Percentiles rank a stretch among this genome's conserved stretches.
Conservation (phyloP, 2,113 vertebrate genomes). For the Oxygymnocypris stewartii region DNA sequence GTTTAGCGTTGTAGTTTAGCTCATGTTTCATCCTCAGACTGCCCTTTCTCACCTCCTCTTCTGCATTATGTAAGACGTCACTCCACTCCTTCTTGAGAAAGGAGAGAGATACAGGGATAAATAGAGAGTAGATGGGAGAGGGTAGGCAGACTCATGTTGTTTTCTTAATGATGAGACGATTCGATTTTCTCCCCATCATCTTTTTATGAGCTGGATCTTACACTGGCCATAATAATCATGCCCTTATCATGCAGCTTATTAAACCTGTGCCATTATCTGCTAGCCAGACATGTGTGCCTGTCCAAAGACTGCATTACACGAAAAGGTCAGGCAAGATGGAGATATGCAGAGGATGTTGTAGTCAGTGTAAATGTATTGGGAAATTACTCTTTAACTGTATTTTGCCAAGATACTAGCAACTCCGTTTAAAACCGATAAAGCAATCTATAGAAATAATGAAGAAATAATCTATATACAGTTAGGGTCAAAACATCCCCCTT, state of each 20-base stretch:
- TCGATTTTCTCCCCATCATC: constrained; percentile 49
- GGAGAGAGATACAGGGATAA: not conserved
- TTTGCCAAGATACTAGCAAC: constrained; percentile 8
- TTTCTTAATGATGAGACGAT: constrained; percentile 6
- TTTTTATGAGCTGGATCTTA: constrained; percentile 56
- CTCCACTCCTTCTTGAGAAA: constrained; percentile 40
- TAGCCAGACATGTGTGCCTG: constrained; percentile 41
- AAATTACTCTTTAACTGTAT: not conserved
- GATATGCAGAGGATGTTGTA: not conserved
- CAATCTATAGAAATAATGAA: not conserved
- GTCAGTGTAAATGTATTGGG: constrained; percentile 5
- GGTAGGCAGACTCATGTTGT: not conserved
- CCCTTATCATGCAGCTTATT: constrained; percentile 61
- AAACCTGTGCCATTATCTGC: constrained; percentile 60
- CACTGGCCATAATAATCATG: constrained; percentile 54
- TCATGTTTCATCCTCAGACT: constrained; percentile 57
- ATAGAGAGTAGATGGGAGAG: constrained; percentile 8
- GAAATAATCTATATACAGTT: too few relatives aligned
- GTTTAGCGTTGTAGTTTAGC: constrained; percentile 47
- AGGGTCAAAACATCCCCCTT: too few relatives aligned
- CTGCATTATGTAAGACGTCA: constrained; percentile 69
- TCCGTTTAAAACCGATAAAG: not conserved
- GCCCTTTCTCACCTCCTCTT: constrained; percentile 49
- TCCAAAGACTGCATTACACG: constrained; percentile 64
- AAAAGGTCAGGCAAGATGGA: constrained; percentile 68